These are phyloP conservation scores for Conus betulinus DNA, from an alignment of 1,140 invertebrate species.

Conservation along the genomic window DNA sequence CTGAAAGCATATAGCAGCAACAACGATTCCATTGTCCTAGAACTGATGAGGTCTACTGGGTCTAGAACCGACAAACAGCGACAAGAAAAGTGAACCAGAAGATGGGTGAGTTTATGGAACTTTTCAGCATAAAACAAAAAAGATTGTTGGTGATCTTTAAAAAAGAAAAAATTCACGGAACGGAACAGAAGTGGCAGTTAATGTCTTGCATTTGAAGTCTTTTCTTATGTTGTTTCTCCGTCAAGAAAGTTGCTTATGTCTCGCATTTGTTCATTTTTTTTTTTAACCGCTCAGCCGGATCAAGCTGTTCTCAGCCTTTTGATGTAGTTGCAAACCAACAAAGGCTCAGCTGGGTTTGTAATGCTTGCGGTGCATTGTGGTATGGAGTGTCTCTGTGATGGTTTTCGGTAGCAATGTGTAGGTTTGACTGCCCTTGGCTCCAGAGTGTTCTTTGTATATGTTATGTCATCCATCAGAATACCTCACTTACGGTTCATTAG, in stretches of 20 bases:
- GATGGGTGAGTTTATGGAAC: background rate
- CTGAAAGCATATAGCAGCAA: background rate
- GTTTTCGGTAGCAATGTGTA: too few species aligned
- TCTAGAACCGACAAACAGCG: background rate
- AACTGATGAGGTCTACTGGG: background rate
- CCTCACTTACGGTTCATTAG: too few species aligned
- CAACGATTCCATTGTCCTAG: slow-evolving; percentile 18
- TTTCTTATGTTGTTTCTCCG: background rate
- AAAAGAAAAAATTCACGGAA: background rate
- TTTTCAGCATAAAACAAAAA: background rate
- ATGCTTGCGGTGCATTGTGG: too few species aligned
- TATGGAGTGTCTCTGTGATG: too few species aligned
- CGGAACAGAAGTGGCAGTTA: background rate
- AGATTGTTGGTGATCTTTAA: background rate
- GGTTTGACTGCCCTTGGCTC: too few species aligned
- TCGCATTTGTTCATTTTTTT: background rate
- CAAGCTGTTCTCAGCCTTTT: too few species aligned
- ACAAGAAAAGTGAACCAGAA: background rate
- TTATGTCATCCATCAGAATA: too few species aligned
- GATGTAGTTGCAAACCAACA: too few species aligned
- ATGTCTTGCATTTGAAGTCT: background rate
- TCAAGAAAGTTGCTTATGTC: background rate
- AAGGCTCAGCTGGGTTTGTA: too few species aligned
- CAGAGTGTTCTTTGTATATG: too few species aligned
- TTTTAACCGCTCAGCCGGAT: too few species aligned